phyloP scores from a whole-genome alignment of 2,113 vertebrate species.

The Oophaga pumilio region DNA sequence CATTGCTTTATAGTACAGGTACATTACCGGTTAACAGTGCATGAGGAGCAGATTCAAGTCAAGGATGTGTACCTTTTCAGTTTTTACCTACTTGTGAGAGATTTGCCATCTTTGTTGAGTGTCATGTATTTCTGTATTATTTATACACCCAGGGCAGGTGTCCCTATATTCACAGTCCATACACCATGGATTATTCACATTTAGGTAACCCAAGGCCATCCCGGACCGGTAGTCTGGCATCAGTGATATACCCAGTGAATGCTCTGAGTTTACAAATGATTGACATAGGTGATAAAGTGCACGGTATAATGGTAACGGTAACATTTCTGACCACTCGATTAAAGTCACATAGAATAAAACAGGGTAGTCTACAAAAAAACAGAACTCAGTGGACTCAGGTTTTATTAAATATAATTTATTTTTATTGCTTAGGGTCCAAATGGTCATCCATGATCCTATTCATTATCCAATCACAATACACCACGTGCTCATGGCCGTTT shows the following conservation, averaged over 20 bases:
- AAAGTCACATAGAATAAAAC: no score
- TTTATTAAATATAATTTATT: no score
- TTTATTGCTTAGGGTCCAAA: no score
- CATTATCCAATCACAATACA: no score
- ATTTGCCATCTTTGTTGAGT: not conserved
- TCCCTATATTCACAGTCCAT: not conserved
- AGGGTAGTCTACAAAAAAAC: no score
- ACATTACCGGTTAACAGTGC: not conserved
- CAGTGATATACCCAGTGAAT: not conserved
- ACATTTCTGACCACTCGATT: no score
- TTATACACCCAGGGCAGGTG: not conserved
- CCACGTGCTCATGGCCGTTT: no score
- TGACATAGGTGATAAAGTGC: not conserved
- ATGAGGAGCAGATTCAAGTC: not conserved
- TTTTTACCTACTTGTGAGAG: conserved; percentile 3
- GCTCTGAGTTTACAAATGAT: not conserved
- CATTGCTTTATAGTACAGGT: not conserved
- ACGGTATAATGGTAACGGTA: no score
- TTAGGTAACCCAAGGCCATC: not conserved
- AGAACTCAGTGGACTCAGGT: no score
- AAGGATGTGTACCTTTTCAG: not conserved
- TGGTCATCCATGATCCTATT: no score
- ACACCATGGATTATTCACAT: not conserved
- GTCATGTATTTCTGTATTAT: no score
- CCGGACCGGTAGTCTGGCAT: not conserved